Conservation (phyloP, 2,797 vertebrate species). For the Phataginus tricuspis region DNA sequence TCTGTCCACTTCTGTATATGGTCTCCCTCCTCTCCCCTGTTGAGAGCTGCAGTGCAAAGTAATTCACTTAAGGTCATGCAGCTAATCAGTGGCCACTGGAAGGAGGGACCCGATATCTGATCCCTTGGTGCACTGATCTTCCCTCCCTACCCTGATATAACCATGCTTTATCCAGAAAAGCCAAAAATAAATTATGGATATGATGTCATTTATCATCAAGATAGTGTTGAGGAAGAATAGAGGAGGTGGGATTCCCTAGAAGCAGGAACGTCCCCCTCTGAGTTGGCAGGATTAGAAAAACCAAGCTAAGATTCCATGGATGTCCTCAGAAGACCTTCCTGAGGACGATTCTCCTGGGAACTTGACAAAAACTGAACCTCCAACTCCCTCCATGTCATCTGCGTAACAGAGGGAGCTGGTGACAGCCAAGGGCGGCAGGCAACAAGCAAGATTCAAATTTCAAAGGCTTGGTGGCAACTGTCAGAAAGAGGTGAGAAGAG, state of each 20-base stretch:
- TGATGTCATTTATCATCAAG: neutral
- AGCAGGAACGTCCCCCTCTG: neutral
- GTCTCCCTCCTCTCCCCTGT: neutral
- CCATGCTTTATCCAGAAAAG: neutral
- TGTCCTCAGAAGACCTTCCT: conserved; percentile 53
- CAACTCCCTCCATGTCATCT: neutral
- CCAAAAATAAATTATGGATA: neutral
- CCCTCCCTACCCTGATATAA: neutral
- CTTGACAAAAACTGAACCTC: neutral
- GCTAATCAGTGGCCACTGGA: neutral
- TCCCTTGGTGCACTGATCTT: neutral
- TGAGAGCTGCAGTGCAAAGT: neutral
- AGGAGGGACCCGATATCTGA: neutral
- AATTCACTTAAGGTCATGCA: neutral
- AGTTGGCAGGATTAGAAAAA: conserved; percentile 6
- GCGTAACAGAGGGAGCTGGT: neutral
- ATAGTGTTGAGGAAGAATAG: neutral
- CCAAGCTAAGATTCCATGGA: neutral
- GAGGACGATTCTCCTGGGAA: neutral
- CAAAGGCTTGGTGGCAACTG: conserved; percentile 59
- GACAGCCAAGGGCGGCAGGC: conserved; percentile 40
- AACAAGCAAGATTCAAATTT: conserved; percentile 31
- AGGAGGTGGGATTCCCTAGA: neutral
- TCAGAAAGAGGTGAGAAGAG: conserved; percentile 65
- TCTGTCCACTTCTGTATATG: neutral